Evolutionary conservation across 2,797 vertebrate species (phyloP), one percentile per base, ranked within the genome.

Genomic region (Sphenodon punctatus): DNA sequence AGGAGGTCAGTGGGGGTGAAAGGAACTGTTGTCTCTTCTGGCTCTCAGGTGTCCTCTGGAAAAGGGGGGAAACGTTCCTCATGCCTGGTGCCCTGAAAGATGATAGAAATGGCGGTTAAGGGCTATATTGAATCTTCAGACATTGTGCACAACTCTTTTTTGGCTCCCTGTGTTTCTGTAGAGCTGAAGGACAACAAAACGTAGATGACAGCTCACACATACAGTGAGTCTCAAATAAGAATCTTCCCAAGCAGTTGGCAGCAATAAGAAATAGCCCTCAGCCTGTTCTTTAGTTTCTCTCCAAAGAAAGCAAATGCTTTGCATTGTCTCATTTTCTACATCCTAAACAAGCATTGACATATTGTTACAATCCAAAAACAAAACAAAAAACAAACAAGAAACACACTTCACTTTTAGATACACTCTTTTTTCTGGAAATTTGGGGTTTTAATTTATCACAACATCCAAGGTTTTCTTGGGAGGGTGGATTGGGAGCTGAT

Each of bases 51-150:
- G 32, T 14, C 10, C 36, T 32, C 11, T 69, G 12, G 10, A 67
- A 19, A 55, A 17, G n/a, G 45, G 67, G 39, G 19, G 39, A 4
- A 76, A 6, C 25, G 3, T 36, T 30, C n/a, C 53, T 53, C 51
- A 30, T 3, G 5, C 53, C n/a, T 53, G 17, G 15, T 53, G 49
- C 30, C 27, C 16, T 71, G 41, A 49, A 4, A 70, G 25, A 66
- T 65, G 17, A 56, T 2, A 30, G 11, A 20, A 42, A 36, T 61
- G 14, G 25, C 38, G 22, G 6, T 1, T 46, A 75, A 36, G 78
- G 8, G 27, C 7, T 38, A 2, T 55, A 5, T 34, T 58, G 19
- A 12, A 3, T 23, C 13, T 43, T 0, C 42, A 10, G 25, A 0
- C 7, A 45, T 59, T 36, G 6, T 22, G 10, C 49, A 76, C 73